A percentile compares a stretch with the other conserved stretches of the same genome.
phyloP scores from a whole-genome alignment of 2,888 invertebrate species.

The Hypsopygia costalis region DNA sequence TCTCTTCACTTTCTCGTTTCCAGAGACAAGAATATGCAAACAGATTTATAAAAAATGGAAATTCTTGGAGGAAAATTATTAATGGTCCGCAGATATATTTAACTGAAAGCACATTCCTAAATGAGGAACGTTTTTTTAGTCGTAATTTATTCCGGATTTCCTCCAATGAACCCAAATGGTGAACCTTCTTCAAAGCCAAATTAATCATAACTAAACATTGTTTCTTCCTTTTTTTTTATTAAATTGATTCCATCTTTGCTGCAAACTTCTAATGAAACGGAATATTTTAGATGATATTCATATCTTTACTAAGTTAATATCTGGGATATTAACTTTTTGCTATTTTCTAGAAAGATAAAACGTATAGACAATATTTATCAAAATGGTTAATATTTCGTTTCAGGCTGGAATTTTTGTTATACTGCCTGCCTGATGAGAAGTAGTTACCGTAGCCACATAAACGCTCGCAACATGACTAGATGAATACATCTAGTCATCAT shows the following conservation, averaged over 20 bases:
- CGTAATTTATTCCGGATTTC: constrained; percentile 7
- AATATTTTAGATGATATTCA: neutral
- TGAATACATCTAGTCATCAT: too few relatives aligned
- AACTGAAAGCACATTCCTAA: constrained; percentile 3
- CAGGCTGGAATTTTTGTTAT: too few relatives aligned
- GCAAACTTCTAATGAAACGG: constrained; percentile 31
- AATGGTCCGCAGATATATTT: constrained; percentile 4
- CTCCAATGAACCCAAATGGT: constrained; percentile 2
- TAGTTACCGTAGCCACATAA: too few relatives aligned
- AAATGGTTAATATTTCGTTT: too few relatives aligned
- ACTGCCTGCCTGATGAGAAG: too few relatives aligned
- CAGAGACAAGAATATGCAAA: constrained; percentile 54
- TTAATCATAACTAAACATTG: constrained; percentile 6
- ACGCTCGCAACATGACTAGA: too few relatives aligned
- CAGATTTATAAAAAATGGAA: constrained; percentile 47
- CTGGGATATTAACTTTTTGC: too few relatives aligned
- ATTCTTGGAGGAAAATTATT: constrained; percentile 4
- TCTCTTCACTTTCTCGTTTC: constrained; percentile 57
- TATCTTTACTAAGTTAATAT: too few relatives aligned
- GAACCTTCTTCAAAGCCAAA: constrained; percentile 6
- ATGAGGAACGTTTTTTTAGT: constrained; percentile 3
- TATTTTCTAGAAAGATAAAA: too few relatives aligned
- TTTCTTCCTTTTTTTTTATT: constrained; percentile 1
- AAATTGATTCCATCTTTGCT: constrained; percentile 18
- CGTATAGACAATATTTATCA: too few relatives aligned